A percentile compares a stretch with the other conserved stretches of the same genome.
phyloP scores from a whole-genome alignment of 2,797 vertebrate species.

The Cryptoprocta ferox region DNA sequence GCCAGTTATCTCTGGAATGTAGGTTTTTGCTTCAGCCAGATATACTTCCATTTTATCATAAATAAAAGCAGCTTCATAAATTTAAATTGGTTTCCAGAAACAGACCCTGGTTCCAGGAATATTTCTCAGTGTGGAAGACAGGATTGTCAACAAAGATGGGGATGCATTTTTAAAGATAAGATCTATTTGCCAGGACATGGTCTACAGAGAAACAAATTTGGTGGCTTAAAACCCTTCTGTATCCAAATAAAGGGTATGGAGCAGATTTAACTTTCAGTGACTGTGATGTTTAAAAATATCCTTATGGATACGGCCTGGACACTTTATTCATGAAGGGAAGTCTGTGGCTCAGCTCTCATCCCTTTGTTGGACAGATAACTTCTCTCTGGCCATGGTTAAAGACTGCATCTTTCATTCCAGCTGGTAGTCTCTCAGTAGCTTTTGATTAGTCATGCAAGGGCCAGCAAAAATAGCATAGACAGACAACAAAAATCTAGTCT shows the following conservation, averaged over 20 bases:
- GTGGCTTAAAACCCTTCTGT: constrained; percentile 37
- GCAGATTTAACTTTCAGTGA: not conserved
- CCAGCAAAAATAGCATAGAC: not conserved
- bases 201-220: constrained; percentile 22
- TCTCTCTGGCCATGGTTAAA: not conserved
- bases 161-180: constrained; percentile 60
- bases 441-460: constrained; percentile 46
- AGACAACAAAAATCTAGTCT: constrained; percentile 26
- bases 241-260: constrained; percentile 16
- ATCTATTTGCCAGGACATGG: constrained; percentile 27
- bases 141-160: constrained; percentile 51
- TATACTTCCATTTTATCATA: constrained; percentile 70
- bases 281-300: constrained; percentile 45
- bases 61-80: constrained; percentile 71
- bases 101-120: constrained; percentile 47
- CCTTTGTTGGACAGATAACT: not conserved
- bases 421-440: not conserved
- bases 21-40: constrained; percentile 54
- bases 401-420: not conserved
- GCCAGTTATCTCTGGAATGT: constrained; percentile 30
- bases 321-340: not conserved
- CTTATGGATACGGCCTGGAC: not conserved
- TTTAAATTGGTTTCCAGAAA: constrained; percentile 71
- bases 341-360: not conserved
- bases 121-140: constrained; percentile 57